Conservation (phyloP, 2,888 invertebrate species). For the Helicoverpa assulta region DNA sequence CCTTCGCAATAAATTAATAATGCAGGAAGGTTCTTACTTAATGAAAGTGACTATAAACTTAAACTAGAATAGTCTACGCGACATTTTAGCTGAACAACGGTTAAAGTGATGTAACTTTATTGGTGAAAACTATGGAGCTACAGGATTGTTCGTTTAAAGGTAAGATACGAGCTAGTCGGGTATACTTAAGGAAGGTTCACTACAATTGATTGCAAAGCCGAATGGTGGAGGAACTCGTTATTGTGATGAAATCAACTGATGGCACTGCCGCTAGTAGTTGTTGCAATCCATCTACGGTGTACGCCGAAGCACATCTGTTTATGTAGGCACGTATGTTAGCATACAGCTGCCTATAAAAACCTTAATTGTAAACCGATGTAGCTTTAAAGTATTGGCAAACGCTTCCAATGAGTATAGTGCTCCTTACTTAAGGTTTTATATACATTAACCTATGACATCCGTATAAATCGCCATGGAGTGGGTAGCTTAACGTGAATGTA, state of each 20-base stretch:
- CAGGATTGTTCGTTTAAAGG: conserved; percentile 43
- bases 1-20: conserved; percentile 26
- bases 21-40: conserved; percentile 28
- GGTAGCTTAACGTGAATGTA: conserved; percentile 59
- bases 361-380: conserved; percentile 23
- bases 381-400: conserved; percentile 44
- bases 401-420: conserved; percentile 35
- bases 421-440: conserved; percentile 51
- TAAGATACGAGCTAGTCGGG: conserved; percentile 30
- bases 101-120: conserved; percentile 37
- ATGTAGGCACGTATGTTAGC: conserved; percentile 16
- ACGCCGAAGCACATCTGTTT: conserved; percentile 20
- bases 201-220: conserved; percentile 46
- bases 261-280: conserved; percentile 25
- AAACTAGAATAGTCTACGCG: conserved; percentile 21
- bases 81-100: conserved; percentile 40
- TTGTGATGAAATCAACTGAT: conserved; percentile 51
- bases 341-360: conserved; percentile 24
- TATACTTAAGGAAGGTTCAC: conserved; percentile 25
- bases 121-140: conserved; percentile 43
- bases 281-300: conserved; percentile 29
- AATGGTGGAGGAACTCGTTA: conserved; percentile 33
- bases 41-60: conserved; percentile 46
- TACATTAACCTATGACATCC: conserved; percentile 60
- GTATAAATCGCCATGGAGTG: conserved; percentile 59